Percentiles rank a stretch among this genome's conserved stretches.
Evolutionary conservation across 2,888 invertebrate genomes (phyloP).

Genomic region (Nephrotoma guestfalica): DNA sequence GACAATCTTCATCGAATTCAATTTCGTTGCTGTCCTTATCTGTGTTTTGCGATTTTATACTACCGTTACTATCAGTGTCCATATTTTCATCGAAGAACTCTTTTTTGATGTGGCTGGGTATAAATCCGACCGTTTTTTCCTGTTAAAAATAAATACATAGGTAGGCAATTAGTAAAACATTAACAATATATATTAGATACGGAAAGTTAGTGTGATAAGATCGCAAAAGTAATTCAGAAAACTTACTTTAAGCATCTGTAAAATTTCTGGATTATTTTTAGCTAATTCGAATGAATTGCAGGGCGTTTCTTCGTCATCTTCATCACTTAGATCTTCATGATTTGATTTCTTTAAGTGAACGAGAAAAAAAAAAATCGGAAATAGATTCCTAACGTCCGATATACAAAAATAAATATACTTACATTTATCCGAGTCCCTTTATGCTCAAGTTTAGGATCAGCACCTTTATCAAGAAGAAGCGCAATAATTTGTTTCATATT

Average conservation of each 20-base stretch:
- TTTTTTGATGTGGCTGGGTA: constrained; percentile 9
- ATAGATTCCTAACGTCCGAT: neutral
- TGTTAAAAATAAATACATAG: neutral
- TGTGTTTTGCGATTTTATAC: constrained; percentile 18
- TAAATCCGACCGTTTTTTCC: neutral
- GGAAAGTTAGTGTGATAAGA: neutral
- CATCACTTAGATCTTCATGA: constrained; percentile 16
- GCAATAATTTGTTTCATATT: constrained; percentile 32
- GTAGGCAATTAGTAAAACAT: constrained; percentile 7
- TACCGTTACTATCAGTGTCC: constrained; percentile 10
- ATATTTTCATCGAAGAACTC: neutral
- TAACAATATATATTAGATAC: neutral
- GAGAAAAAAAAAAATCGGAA: neutral
- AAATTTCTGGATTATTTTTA: constrained; percentile 24
- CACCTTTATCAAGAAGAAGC: constrained; percentile 29
- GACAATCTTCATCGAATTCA: constrained; percentile 23
- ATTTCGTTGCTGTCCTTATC: constrained; percentile 18
- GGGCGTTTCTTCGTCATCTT: constrained; percentile 23
- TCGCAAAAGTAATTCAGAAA: neutral
- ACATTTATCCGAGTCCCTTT: constrained; percentile 9
- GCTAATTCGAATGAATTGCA: constrained; percentile 32
- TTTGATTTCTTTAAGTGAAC: constrained; percentile 14
- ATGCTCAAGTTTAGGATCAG: constrained; percentile 23
- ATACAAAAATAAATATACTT: constrained; percentile 7
- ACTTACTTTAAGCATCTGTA: constrained; percentile 6